A percentile compares a stretch with the other conserved stretches of the same genome.
These are phyloP conservation scores for Lutraria lutraria DNA, from an alignment of 2,888 invertebrate genomes.

Conservation along the genomic window DNA sequence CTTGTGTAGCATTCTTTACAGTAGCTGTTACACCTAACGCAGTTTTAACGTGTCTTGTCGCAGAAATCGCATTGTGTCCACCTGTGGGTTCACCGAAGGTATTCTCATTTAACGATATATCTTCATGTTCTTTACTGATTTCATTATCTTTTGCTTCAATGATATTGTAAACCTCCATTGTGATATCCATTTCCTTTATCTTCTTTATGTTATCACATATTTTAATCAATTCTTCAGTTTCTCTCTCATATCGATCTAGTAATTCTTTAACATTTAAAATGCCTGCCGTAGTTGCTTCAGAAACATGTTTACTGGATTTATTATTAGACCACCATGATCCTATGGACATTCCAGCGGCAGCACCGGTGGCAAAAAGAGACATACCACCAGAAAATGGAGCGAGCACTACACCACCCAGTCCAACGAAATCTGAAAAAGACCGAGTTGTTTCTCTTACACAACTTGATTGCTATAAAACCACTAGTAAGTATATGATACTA, in stretches of 20 bases:
- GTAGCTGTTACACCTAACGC: too few species aligned
- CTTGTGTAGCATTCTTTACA: too few species aligned
- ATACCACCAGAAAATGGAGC: conserved; percentile 25
- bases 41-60: too few species aligned
- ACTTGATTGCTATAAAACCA: too few species aligned
- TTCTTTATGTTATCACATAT: neutral
- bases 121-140: too few species aligned
- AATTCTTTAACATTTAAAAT: neutral
- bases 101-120: too few species aligned
- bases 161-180: neutral
- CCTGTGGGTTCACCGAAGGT: too few species aligned
- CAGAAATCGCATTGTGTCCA: too few species aligned
- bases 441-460: too few species aligned
- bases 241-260: neutral
- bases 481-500: too few species aligned
- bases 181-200: neutral
- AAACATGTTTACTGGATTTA: neutral
- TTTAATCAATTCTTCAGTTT: neutral
- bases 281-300: neutral
- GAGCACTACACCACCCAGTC: conserved; percentile 14
- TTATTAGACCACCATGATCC: neutral
- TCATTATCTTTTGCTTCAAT: neutral
- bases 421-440: conserved; percentile 3
- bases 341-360: neutral
- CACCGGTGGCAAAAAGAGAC: conserved; percentile 7